A percentile compares a stretch with the other conserved stretches of the same genome.
Conservation (phyloP, 2,113 vertebrate genomes). For the Oryzias melastigma region DNA sequence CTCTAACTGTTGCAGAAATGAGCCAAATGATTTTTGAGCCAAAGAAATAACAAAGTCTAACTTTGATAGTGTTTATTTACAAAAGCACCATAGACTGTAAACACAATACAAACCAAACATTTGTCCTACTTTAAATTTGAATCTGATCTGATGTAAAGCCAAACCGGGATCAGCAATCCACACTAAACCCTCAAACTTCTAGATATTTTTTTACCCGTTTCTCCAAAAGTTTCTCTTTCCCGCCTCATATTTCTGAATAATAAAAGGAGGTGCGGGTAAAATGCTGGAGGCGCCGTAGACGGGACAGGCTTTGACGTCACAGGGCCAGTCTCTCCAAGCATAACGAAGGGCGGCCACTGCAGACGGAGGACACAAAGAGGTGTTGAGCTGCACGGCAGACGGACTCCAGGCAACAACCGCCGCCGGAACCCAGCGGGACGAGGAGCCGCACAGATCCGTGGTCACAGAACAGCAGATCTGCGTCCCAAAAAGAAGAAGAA, state of each 20-base stretch:
- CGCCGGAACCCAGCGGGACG: conserved; percentile 72
- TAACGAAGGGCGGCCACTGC: conserved; percentile 79
- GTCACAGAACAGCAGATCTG: conserved; percentile 79
- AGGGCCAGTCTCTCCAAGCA: conserved; percentile 89
- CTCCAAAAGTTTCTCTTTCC: background rate
- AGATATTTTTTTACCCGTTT: background rate
- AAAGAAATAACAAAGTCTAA: too few species aligned
- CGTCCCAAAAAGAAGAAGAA: background rate
- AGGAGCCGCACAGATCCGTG: background rate
- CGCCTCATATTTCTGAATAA: conserved; percentile 1
- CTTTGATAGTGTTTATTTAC: too few species aligned
- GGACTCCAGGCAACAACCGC: conserved; percentile 34
- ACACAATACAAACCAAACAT: too few species aligned
- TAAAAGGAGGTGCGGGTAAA: conserved; percentile 86
- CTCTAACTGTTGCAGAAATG: too few species aligned
- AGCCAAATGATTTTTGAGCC: too few species aligned
- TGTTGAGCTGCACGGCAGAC: conserved; percentile 62
- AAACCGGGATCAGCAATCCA: too few species aligned
- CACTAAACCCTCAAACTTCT: too few species aligned
- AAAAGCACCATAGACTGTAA: too few species aligned
- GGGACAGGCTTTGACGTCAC: conserved; percentile 82
- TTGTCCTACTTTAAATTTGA: too few species aligned
- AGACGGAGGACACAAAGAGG: conserved; percentile 28
- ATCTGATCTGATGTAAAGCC: too few species aligned
- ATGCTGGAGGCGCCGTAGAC: conserved; percentile 75